Evolutionary conservation across 2,888 invertebrate genomes (phyloP).

Genomic region (Acanthococcus lagerstroemiae): DNA sequence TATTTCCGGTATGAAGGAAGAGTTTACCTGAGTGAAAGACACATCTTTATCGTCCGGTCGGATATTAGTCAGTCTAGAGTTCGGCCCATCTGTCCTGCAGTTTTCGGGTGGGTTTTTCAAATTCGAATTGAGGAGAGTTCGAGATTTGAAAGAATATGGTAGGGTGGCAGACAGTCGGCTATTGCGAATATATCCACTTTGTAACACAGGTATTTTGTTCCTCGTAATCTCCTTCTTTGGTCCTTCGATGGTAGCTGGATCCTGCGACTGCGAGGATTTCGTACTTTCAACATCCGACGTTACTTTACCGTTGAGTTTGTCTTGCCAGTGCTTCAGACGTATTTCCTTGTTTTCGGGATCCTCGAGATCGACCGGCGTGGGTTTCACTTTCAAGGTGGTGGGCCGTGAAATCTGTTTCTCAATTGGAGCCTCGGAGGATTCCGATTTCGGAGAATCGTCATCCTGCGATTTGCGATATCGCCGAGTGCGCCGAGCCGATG

Average conservation of each 20-base stretch:
- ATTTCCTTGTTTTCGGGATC: constrained; percentile 50
- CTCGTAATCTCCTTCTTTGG: background rate
- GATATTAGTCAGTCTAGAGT: constrained; percentile 33
- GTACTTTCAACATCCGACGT: background rate
- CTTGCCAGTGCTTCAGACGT: no score
- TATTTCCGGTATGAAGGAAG: constrained; percentile 43
- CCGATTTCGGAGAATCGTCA: constrained; percentile 39
- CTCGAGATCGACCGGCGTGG: constrained; percentile 62
- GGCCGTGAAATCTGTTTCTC: constrained; percentile 47
- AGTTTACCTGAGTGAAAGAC: background rate
- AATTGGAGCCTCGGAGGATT: constrained; percentile 48
- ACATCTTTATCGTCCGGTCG: background rate
- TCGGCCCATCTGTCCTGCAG: constrained; percentile 38
- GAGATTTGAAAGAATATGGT: constrained; percentile 18
- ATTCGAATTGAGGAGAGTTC: background rate
- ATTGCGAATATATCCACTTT: background rate
- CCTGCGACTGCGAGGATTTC: constrained; percentile 3
- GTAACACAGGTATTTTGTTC: constrained; percentile 16
- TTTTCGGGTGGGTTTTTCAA: constrained; percentile 15
- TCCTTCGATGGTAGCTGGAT: no score
- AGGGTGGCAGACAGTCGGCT: constrained; percentile 24
- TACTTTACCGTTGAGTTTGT: no score
- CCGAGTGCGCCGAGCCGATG: constrained; percentile 68
- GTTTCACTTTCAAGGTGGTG: constrained; percentile 51
- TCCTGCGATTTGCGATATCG: constrained; percentile 55